phyloP scores from a whole-genome alignment of 2,113 vertebrate genomes.

The Aspiorhynchus laticeps region DNA sequence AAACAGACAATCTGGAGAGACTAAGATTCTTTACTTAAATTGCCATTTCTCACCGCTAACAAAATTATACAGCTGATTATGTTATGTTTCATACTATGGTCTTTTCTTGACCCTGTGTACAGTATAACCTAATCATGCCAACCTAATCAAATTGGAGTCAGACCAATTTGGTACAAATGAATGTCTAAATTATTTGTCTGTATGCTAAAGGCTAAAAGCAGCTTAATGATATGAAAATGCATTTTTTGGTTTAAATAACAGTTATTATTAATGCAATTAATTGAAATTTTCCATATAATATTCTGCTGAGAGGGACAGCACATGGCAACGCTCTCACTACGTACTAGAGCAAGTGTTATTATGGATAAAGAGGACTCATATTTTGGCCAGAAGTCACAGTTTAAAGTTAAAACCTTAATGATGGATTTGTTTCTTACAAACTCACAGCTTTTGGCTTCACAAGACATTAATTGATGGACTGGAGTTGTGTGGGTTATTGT shows the following conservation, averaged over 20 bases:
- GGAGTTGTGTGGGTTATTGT: neutral
- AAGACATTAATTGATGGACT: neutral
- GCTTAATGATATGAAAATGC: neutral
- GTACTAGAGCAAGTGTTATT: too few species aligned
- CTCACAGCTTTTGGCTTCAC: neutral
- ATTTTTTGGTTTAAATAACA: neutral
- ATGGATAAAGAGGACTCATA: too few species aligned
- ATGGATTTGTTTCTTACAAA: neutral
- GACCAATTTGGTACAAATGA: slow-evolving; percentile 6
- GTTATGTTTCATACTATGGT: slow-evolving; percentile 9
- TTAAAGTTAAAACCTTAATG: too few species aligned
- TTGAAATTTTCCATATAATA: neutral
- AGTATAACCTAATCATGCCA: slow-evolving; percentile 15
- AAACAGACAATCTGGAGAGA: neutral
- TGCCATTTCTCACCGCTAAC: slow-evolving; percentile 25
- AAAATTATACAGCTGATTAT: neutral
- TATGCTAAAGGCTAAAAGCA: neutral
- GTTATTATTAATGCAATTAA: neutral
- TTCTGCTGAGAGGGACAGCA: neutral
- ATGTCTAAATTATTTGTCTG: slow-evolving; percentile 26
- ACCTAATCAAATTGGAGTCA: slow-evolving; percentile 16
- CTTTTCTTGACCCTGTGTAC: neutral
- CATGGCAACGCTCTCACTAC: neutral
- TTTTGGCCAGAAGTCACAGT: neutral
- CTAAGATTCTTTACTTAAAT: neutral